Conservation (phyloP, 2,113 vertebrate genomes). For the Cochlearius cochlearius region DNA sequence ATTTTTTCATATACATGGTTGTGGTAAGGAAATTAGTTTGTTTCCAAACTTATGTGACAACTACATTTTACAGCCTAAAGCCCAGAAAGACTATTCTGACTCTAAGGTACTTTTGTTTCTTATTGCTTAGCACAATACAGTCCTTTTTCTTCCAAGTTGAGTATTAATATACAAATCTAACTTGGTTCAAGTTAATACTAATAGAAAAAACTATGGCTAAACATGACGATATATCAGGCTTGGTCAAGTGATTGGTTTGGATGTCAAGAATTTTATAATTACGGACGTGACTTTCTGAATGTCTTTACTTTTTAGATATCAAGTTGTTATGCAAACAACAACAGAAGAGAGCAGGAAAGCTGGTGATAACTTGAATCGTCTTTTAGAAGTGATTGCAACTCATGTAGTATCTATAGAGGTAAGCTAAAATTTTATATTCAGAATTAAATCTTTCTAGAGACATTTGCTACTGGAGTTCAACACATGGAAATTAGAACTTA, state of each 20-base stretch:
- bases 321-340: constrained; percentile 73
- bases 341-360: constrained; percentile 76
- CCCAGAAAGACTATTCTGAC: neutral
- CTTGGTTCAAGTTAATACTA: neutral
- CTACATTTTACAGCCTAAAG: neutral
- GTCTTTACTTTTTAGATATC: constrained; percentile 62
- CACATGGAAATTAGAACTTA: neutral
- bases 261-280: neutral
- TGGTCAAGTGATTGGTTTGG: neutral
- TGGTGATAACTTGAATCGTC: constrained; percentile 68
- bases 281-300: rapidly evolving
- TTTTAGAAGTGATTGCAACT: constrained; percentile 70
- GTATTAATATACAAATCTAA: neutral
- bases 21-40: neutral
- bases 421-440: neutral
- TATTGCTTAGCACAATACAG: rapidly evolving
- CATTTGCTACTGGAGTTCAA: neutral
- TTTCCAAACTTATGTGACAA: neutral
- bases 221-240: neutral
- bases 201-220: neutral
- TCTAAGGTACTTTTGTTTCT: neutral
- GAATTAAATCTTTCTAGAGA: neutral
- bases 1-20: neutral
- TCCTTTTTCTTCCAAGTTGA: neutral
- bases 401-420: constrained; percentile 75